Evolutionary conservation across 2,888 invertebrate genomes (phyloP).

Genomic region (Stenoptilia bipunctidactyla): DNA sequence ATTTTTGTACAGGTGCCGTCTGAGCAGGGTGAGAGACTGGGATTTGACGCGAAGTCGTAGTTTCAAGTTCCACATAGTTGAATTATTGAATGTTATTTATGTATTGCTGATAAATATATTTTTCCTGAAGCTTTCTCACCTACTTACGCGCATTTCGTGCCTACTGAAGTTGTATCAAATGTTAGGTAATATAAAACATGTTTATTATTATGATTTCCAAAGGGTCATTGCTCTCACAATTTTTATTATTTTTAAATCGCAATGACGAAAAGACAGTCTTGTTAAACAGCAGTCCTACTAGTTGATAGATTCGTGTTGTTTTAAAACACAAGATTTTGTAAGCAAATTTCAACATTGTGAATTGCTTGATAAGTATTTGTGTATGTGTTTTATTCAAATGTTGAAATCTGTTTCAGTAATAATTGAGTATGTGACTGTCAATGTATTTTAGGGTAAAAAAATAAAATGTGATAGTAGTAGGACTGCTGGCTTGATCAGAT

Average conservation of each 20-base stretch:
- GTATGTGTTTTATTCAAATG: constrained; percentile 11
- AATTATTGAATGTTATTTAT: constrained; percentile 47
- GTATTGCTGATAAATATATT: constrained; percentile 35
- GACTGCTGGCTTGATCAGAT: constrained; percentile 39
- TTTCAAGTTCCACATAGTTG: constrained; percentile 35
- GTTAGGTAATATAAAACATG: constrained; percentile 39
- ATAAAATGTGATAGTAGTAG: constrained; percentile 51
- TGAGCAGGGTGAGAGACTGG: constrained; percentile 19
- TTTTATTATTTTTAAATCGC: constrained; percentile 30
- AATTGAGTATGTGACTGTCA: constrained; percentile 41
- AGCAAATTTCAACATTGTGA: constrained; percentile 5
- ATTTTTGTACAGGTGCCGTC: neutral
- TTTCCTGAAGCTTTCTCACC: constrained; percentile 55
- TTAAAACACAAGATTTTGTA: neutral
- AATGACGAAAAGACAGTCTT: constrained; percentile 28
- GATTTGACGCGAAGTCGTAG: neutral
- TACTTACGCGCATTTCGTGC: constrained; percentile 47
- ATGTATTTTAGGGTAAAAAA: constrained; percentile 37
- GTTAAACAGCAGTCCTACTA: constrained; percentile 44
- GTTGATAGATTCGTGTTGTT: constrained; percentile 2
- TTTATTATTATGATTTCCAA: constrained; percentile 30
- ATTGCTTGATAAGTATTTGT: constrained; percentile 7
- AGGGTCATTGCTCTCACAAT: constrained; percentile 39
- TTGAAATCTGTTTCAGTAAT: constrained; percentile 11
- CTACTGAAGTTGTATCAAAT: constrained; percentile 47